phyloP scores from a whole-genome alignment of 2,113 vertebrate species.

The Illadopsis cleaveri region DNA sequence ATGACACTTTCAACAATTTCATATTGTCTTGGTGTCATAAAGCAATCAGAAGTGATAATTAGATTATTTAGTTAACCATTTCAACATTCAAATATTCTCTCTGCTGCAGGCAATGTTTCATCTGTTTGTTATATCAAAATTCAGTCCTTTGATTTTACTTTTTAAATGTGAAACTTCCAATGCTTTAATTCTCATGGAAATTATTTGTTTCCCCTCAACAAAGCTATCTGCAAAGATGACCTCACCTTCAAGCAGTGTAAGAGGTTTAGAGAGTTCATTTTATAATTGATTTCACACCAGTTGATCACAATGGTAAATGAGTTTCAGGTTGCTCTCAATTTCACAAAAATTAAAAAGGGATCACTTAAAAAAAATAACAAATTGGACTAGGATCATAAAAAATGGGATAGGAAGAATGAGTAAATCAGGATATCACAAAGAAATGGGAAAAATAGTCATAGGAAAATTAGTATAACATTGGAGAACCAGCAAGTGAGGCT shows the following conservation, averaged over 20 bases:
- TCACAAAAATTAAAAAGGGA: constrained; percentile 58
- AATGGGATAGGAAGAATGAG: constrained; percentile 37
- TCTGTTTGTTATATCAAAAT: not conserved
- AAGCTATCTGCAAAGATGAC: not conserved
- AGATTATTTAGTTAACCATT: not conserved
- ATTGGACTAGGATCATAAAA: constrained; percentile 25
- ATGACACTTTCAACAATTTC: not conserved
- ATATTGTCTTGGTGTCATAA: not conserved
- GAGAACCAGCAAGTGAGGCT: constrained; percentile 59
- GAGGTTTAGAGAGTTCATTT: constrained; percentile 28
- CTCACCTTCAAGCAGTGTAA: constrained; percentile 48
- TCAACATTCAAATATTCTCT: not conserved
- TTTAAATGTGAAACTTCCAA: not conserved
- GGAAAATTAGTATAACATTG: constrained; percentile 73
- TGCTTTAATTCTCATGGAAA: not conserved
- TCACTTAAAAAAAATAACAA: constrained; percentile 31
- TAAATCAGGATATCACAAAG: constrained; percentile 41
- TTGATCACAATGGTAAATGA: constrained; percentile 78
- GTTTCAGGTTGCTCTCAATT: constrained; percentile 71
- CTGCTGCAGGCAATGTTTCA: not conserved
- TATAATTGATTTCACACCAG: constrained; percentile 56
- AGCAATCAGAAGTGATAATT: not conserved
- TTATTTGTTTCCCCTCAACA: not conserved
- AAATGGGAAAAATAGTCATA: constrained; percentile 49
- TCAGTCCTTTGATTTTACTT: not conserved